phyloP scores from a whole-genome alignment of 1,140 invertebrate genomes.

The Ostrea denselamellosa region DNA sequence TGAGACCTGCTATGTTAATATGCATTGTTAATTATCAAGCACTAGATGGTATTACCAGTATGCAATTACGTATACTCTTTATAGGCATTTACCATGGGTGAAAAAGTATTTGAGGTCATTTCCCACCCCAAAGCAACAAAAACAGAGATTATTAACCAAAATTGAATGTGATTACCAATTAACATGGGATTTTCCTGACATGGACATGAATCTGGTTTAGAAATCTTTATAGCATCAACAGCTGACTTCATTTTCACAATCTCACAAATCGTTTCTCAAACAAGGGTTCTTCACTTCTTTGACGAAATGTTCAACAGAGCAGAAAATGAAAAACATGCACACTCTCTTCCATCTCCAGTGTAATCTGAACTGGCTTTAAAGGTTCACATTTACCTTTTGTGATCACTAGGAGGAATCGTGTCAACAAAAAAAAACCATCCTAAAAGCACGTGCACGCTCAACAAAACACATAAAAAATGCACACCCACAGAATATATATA shows the following conservation, averaged over 20 bases:
- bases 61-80: too few species aligned
- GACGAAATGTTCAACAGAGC: neutral
- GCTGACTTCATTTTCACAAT: slow-evolving; percentile 6
- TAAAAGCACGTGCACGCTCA: neutral
- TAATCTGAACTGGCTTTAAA: slow-evolving; percentile 2
- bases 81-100: too few species aligned
- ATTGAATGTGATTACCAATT: too few species aligned
- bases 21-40: too few species aligned
- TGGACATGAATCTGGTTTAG: neutral
- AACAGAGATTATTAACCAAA: too few species aligned
- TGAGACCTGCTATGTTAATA: too few species aligned
- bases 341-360: neutral
- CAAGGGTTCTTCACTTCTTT: slow-evolving; percentile 10
- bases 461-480: neutral
- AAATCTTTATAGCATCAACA: neutral
- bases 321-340: neutral
- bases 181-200: too few species aligned
- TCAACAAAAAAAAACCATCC: neutral
- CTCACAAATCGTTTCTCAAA: neutral
- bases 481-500: neutral
- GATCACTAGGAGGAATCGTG: neutral
- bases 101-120: too few species aligned
- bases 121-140: too few species aligned
- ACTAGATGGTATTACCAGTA: too few species aligned
- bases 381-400: neutral